A percentile compares a stretch with the other conserved stretches of the same genome.
Conservation (phyloP, 2,797 vertebrate genomes). For the Channa striata region DNA sequence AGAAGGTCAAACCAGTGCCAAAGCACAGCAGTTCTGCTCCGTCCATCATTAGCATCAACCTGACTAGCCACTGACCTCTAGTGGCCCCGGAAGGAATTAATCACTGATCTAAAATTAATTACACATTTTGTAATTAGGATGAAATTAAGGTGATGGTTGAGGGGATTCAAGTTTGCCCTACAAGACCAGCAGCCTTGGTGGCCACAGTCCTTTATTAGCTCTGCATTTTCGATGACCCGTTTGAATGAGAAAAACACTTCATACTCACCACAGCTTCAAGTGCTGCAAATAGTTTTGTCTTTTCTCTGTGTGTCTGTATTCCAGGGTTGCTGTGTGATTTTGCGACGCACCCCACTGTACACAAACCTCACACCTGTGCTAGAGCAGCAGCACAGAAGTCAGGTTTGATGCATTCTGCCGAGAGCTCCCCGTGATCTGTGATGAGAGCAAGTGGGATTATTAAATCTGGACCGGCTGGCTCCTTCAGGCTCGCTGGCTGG, state of each 20-base stretch:
- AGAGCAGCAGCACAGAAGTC: slow-evolving; percentile 60
- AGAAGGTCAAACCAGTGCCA: slow-evolving; percentile 50
- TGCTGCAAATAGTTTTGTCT: not conserved
- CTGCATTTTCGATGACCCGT: not conserved
- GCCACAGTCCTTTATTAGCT: not conserved
- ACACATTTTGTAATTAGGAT: slow-evolving; percentile 41
- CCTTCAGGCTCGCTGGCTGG: slow-evolving; percentile 58
- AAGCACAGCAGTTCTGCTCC: slow-evolving; percentile 32
- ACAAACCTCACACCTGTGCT: slow-evolving; percentile 32
- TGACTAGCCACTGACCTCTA: slow-evolving; percentile 81
- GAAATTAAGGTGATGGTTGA: slow-evolving; percentile 43
- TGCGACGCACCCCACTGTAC: slow-evolving; percentile 6
- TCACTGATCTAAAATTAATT: slow-evolving; percentile 49
- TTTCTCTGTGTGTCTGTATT: slow-evolving; percentile 8
- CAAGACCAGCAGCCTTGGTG: slow-evolving; percentile 12
- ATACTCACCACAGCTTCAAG: not conserved
- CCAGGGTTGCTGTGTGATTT: slow-evolving; percentile 5
- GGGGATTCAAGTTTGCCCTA: slow-evolving; percentile 30
- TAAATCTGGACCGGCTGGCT: slow-evolving; percentile 71
- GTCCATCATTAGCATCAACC: slow-evolving; percentile 22
- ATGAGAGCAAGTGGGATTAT: slow-evolving; percentile 73
- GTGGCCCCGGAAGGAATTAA: slow-evolving; percentile 64
- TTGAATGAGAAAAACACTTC: not conserved
- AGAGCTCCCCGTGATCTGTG: slow-evolving; percentile 65
- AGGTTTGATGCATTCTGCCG: slow-evolving; percentile 68